phyloP scores from a whole-genome alignment of 2,113 vertebrate genomes.

The Mionectes macconnelli region DNA sequence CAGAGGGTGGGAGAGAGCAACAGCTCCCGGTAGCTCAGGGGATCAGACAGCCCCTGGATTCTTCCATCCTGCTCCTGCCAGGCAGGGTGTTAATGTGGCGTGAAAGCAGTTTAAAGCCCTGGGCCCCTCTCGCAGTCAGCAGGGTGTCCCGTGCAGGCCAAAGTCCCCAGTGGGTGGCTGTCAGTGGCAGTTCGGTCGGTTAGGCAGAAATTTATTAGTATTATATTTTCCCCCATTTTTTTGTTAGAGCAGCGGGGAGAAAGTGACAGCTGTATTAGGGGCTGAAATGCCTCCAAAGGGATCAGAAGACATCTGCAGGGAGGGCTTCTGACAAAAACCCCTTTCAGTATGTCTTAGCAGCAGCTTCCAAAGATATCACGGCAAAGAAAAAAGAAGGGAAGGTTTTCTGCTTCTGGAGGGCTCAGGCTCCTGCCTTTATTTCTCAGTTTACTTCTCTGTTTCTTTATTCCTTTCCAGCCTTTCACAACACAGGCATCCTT shows the following conservation, averaged over 20 bases:
- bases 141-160: background rate
- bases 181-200: background rate
- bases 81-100: constrained; percentile 29
- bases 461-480: background rate
- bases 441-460: background rate
- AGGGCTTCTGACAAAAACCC: constrained; percentile 41
- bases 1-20: background rate
- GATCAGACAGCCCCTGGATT: background rate
- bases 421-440: background rate
- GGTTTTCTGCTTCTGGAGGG: constrained; percentile 14
- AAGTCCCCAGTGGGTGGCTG: constrained; percentile 46
- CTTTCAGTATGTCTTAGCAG: constrained; percentile 16
- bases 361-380: constrained; percentile 2
- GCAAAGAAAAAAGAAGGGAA: constrained; percentile 27
- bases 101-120: constrained; percentile 23
- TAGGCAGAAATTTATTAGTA: constrained; percentile 56
- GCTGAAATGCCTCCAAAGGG: constrained; percentile 42
- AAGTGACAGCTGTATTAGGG: constrained; percentile 57
- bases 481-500: background rate
- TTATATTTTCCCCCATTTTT: constrained; percentile 8
- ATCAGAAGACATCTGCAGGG: constrained; percentile 51
- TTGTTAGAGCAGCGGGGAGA: background rate
- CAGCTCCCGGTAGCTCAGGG: background rate
- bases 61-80: background rate
- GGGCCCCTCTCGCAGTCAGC: constrained; percentile 2